Evolutionary conservation across 2,797 vertebrate genomes (phyloP).

Genomic region (Muraenolepis orangiensis): DNA sequence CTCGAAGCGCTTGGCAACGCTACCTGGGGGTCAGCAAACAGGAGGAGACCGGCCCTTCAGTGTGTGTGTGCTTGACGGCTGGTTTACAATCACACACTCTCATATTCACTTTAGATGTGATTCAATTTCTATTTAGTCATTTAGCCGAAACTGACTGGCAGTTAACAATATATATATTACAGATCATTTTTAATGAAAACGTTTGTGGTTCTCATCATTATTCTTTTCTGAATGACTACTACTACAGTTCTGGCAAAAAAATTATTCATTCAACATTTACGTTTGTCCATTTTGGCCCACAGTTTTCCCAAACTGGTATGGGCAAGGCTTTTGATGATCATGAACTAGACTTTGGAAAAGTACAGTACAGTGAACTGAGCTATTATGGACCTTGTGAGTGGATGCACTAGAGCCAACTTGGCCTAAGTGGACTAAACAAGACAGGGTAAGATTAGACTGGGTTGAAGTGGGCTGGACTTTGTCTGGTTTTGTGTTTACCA

Average conservation of each 20-base stretch:
- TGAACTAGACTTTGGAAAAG: not conserved
- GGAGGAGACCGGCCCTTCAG: not conserved
- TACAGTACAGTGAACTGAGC: not conserved
- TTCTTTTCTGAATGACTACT: not conserved
- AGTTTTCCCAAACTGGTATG: not conserved
- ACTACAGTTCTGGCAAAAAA: not conserved
- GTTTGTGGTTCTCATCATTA: not conserved
- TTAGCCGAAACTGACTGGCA: no score
- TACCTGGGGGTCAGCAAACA: conserved; percentile 66
- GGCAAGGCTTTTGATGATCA: not conserved
- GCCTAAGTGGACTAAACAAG: not conserved
- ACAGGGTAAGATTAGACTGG: not conserved
- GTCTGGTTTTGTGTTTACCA: conserved; percentile 60
- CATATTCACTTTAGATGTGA: no score
- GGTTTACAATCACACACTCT: no score
- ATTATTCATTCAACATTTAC: not conserved
- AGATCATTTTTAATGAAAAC: not conserved
- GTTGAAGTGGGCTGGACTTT: not conserved
- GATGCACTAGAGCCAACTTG: not conserved
- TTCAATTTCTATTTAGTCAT: no score
- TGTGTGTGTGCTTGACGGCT: not conserved
- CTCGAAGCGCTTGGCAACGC: conserved; percentile 91
- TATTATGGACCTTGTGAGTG: not conserved
- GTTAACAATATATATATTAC: no score
- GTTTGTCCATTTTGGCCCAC: not conserved